Percentiles rank a stretch among this genome's conserved stretches.
phyloP scores from a whole-genome alignment of 2,113 vertebrate genomes.

The Cettia cetti region DNA sequence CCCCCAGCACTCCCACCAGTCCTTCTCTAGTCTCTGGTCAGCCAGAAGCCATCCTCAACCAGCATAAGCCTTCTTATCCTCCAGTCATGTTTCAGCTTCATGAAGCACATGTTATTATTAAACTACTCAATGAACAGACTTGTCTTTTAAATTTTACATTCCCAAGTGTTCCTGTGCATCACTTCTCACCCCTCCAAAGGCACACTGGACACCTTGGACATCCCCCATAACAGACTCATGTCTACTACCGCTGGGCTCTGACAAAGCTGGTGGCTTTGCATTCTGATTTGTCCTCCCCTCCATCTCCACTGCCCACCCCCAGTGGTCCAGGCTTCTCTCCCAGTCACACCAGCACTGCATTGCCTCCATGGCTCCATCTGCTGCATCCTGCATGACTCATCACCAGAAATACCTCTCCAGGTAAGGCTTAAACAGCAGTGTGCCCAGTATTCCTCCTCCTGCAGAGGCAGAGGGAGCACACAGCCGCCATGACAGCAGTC shows the following conservation, averaged over 20 bases:
- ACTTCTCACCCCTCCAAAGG: not conserved
- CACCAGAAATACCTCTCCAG: not conserved
- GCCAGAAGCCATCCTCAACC: not conserved
- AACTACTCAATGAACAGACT: accelerated
- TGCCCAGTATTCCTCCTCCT: not conserved
- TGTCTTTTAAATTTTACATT: not conserved
- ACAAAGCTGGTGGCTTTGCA: not conserved
- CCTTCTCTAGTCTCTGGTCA: not conserved
- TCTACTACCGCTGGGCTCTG: not conserved
- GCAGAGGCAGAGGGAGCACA: not conserved
- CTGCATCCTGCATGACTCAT: not conserved
- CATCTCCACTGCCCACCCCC: not conserved
- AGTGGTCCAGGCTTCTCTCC: not conserved
- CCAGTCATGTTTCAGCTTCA: not conserved
- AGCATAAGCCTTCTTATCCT: not conserved
- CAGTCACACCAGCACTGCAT: not conserved
- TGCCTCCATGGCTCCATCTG: slow-evolving; percentile 1
- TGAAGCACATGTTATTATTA: not conserved
- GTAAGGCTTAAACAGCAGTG: not conserved
- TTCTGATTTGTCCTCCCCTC: not conserved
- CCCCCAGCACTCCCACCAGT: not conserved
- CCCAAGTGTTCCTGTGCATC: not conserved
- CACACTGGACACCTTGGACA: not conserved
- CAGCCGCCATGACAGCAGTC: not conserved
- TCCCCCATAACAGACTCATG: not conserved